Base-by-base conservation (phyloP, 1,140 invertebrate genomes). In the Nymphalis io region DNA sequence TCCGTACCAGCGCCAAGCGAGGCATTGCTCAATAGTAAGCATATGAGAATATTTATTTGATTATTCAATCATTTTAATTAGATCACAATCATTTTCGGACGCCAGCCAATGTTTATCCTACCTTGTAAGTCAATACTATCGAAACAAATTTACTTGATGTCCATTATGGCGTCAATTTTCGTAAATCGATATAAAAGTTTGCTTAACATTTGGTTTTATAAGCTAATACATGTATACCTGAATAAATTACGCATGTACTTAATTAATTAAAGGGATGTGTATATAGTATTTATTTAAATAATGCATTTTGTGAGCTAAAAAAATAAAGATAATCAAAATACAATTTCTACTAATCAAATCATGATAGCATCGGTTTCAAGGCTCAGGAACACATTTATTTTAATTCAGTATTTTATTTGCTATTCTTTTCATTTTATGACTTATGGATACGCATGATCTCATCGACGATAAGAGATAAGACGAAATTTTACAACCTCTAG, bases 21-120 rank as follows among this genome's bases (percentile, higher is more conserved):
- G 78, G 85, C 89, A 33, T 89, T 89, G 81, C 87, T 91, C 61
- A 87, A 91, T 68, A 91, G 89, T 91, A 62, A 89, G 87, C 89
- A 12, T 10, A 13, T 46, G 1, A 23, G 2, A 58, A 6, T 20
- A 58, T 53, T 53, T 21, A 21, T 21, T 53, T n/a, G 15, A 3
- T 21, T n/a, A 12, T 53, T 53, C 21, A 53, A n/a, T 48, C 18
- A 21, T 53, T 53, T 20, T 53, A 10, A 5, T 10, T 8, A 11
- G 8, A 15, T 21, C 48, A 3, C 20, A 10, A n/a, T 53, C 20
- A 21, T 12, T 21, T 53, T 21, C 10, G 3, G 12, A 42, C 16
- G n/a, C 20, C 38, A 60, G n/a, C 20, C 38, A 60, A 60, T 60
- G 18, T 60, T 40, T 60, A 40, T 8, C 44, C 18, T 21, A 21